Evolutionary conservation across 2,888 invertebrate genomes (phyloP), one percentile per base, ranked within the genome.

Genomic region (Meta bourneti): DNA sequence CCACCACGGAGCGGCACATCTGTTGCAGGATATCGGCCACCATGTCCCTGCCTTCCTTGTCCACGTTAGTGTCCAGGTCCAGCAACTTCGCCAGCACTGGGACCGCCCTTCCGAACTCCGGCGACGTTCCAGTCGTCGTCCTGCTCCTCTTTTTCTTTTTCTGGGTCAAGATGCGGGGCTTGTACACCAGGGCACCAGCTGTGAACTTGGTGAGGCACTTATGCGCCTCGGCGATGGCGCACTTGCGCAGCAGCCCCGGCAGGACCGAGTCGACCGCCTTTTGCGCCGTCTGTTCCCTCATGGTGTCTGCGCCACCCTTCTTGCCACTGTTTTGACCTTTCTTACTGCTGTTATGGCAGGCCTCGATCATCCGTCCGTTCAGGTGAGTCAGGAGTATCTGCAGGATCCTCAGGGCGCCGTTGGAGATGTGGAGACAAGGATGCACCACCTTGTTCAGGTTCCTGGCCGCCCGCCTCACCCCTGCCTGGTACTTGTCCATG

Each of bases 141-240:
- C 20, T 61, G 19, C 11, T 80, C 6, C 11, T 19, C n/a, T 19
- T 34, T 48, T 34, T n/a, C 20, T 80, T 80, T 5, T 80, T 20
- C 34, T n/a, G n/a, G n/a, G n/a, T n/a, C n/a, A n/a, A n/a, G n/a
- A 61, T n/a, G 5, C 19, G 61, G 13, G 61, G 80, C 0, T 8
- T 54, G 9, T 61, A 80, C 8, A 9, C 19, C n/a, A 69, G n/a
- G 69, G n/a, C 13, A 16, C 80, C 80, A 7, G 61, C 34, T n/a
- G 5, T n/a, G 80, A 20, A 80, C 20, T 80, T 80, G 52, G 52
- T 13, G 9, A 80, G 19, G 80, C 61, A 61, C 20, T 54, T 80
- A 20, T 80, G 51, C 9, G 80, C 54, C 52, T 49, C 54, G 9
- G 80, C 19, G 6, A 52, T 16, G 8, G 80, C 80, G 8, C 19